Conservation (phyloP, 1,140 invertebrate genomes). For the Drosophila repleta region DNA sequence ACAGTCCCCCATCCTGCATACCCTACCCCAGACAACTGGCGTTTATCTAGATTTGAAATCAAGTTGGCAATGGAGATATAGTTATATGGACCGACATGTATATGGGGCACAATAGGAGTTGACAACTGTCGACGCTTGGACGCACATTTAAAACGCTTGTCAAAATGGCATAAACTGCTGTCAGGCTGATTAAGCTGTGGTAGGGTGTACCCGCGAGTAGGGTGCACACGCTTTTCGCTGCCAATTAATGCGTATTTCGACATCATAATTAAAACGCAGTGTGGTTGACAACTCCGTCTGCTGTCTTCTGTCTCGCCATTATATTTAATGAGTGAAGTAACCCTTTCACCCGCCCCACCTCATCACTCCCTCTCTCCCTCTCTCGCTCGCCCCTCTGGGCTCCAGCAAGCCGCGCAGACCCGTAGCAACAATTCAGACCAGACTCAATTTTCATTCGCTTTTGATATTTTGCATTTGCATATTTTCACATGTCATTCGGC, state of each 20-base stretch:
- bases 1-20: constrained; percentile 11
- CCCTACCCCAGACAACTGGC: constrained; percentile 20
- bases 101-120: constrained; percentile 65
- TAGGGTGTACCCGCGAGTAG: constrained; percentile 12
- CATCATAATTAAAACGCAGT: constrained; percentile 77
- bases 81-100: neutral
- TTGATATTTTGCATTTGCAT: constrained; percentile 77
- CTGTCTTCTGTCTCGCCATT: constrained; percentile 71
- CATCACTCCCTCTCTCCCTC: no score
- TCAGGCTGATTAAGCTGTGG: constrained; percentile 42
- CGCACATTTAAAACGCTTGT: constrained; percentile 74
- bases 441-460: constrained; percentile 74
- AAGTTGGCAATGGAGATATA: constrained; percentile 39
- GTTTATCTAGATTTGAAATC: constrained; percentile 72
- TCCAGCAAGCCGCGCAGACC: constrained; percentile 17
- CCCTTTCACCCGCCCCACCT: neutral
- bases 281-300: constrained; percentile 63
- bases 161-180: constrained; percentile 76
- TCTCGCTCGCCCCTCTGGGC: neutral
- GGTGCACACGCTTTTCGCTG: constrained; percentile 60
- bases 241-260: constrained; percentile 81
- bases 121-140: constrained; percentile 76
- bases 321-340: constrained; percentile 68
- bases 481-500: constrained; percentile 78
- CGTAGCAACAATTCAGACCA: constrained; percentile 45